phyloP scores from a whole-genome alignment of 2,113 vertebrate species.

The Numida meleagris region DNA sequence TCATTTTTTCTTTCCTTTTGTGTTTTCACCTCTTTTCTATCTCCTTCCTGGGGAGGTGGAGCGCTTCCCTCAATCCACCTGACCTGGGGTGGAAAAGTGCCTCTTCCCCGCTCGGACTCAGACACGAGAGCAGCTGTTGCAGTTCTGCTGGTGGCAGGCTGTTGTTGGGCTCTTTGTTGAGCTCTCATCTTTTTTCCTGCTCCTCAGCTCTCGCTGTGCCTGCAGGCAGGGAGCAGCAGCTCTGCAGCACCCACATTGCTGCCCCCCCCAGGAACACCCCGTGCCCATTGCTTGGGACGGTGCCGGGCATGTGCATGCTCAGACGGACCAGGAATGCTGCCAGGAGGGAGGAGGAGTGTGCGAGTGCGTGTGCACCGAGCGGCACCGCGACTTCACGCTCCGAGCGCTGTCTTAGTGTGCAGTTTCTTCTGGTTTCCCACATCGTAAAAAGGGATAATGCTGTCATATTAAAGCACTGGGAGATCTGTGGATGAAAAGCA shows the following conservation, averaged over 20 bases:
- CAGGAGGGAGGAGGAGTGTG: background rate
- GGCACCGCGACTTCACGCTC: background rate
- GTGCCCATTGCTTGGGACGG: accelerated
- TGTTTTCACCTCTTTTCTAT: background rate
- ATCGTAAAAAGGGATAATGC: slow-evolving; percentile 1
- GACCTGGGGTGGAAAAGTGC: background rate
- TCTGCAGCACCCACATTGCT: accelerated
- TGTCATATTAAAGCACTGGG: slow-evolving; percentile 47
- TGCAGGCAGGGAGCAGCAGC: accelerated
- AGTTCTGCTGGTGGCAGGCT: background rate
- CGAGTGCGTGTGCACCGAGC: background rate
- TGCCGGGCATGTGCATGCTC: accelerated
- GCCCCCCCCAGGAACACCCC: background rate
- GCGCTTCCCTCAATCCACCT: background rate
- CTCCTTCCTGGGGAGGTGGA: background rate
- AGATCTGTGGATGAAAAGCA: slow-evolving; percentile 47
- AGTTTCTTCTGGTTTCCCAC: slow-evolving; percentile 14
- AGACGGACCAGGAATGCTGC: background rate
- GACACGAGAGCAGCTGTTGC: background rate
- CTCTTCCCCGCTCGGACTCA: background rate
- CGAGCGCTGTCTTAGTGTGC: background rate
- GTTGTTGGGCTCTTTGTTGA: background rate
- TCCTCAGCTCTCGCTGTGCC: background rate
- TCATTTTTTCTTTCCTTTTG: background rate
- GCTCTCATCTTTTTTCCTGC: background rate